Base-by-base conservation (phyloP, 1,140 invertebrate genomes). In the Aplysia californica region DNA sequence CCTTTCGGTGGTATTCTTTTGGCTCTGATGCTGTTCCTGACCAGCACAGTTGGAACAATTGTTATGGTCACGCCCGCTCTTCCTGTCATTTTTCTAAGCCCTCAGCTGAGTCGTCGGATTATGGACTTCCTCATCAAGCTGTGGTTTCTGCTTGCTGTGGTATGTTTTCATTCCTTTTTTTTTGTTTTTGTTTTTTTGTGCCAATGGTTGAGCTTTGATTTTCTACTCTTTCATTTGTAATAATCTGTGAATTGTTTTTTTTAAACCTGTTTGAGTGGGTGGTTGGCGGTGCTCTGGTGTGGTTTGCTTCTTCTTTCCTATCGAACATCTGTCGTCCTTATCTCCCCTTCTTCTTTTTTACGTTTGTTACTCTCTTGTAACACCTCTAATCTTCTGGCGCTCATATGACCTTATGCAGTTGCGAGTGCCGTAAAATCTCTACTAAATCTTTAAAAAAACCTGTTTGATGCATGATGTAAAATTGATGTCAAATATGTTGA, bases 91-190 rank as follows among this genome's bases (percentile, higher is more conserved):
- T 50, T 79, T 26, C 36, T 75, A 26, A 75, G 39, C 39, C 73
- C 77, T 3, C 35, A 44, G 5, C 18, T 66, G 4, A 74, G 77
- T 15, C 50, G 77, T 29, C 39, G 74, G 6, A 41, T 79, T 10
- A 71, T 75, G 71, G 80, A 81, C 41, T 58, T 44, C 29, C 66
- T 79, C 23, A 69, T 81, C 3, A 76, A 73, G 56, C 70, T 81
- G 18, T 81, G 80, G 80, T 77, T 76, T 31, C 39, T 75, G 26
- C 72, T 81, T 44, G 70, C 80, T 55, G 80, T 79, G 70, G 80
- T 81, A 66, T 66, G 23, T 6, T 61, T 10, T 61, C 6, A 21
- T 18, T 18, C 15, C 10, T 10, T 29, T 61, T 61, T 18, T 10
- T 61, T 18, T 18, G 6, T 10, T 61, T 18, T 61, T 61, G 6